Evolutionary conservation across 2,888 invertebrate species (phyloP).

Genomic region (Prenolepis imparis): DNA sequence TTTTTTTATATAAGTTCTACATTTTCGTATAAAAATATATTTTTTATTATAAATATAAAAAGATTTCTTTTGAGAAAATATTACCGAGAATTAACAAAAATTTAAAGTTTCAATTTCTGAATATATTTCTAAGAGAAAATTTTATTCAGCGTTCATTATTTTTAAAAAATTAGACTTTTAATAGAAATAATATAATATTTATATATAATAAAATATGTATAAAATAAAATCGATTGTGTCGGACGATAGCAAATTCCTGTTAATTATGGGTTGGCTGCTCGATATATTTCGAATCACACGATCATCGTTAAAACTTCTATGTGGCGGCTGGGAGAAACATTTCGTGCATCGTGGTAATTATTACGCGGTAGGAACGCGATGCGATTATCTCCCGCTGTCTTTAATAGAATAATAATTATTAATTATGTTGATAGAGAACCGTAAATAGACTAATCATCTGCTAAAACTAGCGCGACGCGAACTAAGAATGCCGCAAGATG

Average conservation of each 20-base stretch:
- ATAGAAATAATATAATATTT: not conserved
- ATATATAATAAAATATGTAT: slow-evolving; percentile 9
- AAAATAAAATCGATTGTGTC: slow-evolving; percentile 26
- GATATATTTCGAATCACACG: slow-evolving; percentile 65
- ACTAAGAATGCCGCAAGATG: slow-evolving; percentile 10
- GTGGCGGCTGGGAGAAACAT: slow-evolving; percentile 11
- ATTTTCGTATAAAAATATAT: not conserved
- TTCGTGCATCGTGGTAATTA: slow-evolving; percentile 64
- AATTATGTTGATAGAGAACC: slow-evolving; percentile 67
- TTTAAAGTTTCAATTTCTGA: not conserved
- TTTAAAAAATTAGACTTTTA: no score
- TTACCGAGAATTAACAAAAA: not conserved
- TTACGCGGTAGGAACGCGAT: slow-evolving; percentile 43
- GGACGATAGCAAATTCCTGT: slow-evolving; percentile 7
- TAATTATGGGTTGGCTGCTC: slow-evolving; percentile 58
- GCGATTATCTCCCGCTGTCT: slow-evolving; percentile 58
- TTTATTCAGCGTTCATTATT: not conserved
- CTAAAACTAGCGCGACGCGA: slow-evolving; percentile 40
- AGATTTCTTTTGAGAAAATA: not conserved
- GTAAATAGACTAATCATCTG: slow-evolving; percentile 68
- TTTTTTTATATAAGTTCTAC: not conserved
- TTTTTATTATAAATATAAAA: not conserved
- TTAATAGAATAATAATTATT: slow-evolving; percentile 72
- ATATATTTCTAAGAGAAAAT: not conserved
- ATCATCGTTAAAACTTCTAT: slow-evolving; percentile 58